These are phyloP conservation scores for Pterostichus niger DNA, from an alignment of 2,888 invertebrate species.

Conservation along the genomic window DNA sequence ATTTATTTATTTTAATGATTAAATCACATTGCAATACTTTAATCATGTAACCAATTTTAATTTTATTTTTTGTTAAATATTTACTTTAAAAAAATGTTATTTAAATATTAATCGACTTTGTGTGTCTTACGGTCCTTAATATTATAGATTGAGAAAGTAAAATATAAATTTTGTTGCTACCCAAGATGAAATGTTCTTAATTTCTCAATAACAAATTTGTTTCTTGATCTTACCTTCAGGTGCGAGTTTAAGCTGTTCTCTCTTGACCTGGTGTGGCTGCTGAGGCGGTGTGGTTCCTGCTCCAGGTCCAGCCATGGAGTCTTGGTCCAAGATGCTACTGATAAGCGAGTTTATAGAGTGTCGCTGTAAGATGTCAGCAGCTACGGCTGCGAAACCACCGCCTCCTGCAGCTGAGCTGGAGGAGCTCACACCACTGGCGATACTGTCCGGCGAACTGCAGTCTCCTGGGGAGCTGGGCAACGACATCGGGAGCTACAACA, in stretches of 20 bases:
- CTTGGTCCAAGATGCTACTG: conserved; percentile 71
- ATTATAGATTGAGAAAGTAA: too few relatives aligned
- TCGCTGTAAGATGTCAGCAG: conserved; percentile 77
- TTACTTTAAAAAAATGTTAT: too few relatives aligned
- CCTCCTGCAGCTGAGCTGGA: background rate
- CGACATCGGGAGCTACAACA: conserved; percentile 49
- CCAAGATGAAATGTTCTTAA: too few relatives aligned
- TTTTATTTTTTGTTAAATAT: too few relatives aligned
- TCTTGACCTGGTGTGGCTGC: background rate
- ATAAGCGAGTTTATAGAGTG: conserved; percentile 80
- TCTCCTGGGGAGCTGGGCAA: conserved; percentile 45
- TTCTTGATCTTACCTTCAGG: background rate
- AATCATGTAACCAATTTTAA: too few relatives aligned
- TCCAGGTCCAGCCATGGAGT: background rate
- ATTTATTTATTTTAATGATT: too few relatives aligned
- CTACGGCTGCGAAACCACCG: background rate
- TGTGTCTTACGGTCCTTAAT: too few relatives aligned
- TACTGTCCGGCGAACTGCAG: conserved; percentile 57
- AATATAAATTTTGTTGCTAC: too few relatives aligned
- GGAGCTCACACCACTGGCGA: conserved; percentile 25
- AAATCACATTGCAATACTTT: too few relatives aligned
- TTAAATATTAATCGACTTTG: too few relatives aligned
- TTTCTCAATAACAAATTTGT: too few relatives aligned
- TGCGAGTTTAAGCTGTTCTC: conserved; percentile 1
- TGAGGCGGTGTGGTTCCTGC: background rate